Evolutionary conservation across 2,888 invertebrate genomes (phyloP), one percentile per base, ranked within the genome.

Genomic region (Nymphalis urticae): DNA sequence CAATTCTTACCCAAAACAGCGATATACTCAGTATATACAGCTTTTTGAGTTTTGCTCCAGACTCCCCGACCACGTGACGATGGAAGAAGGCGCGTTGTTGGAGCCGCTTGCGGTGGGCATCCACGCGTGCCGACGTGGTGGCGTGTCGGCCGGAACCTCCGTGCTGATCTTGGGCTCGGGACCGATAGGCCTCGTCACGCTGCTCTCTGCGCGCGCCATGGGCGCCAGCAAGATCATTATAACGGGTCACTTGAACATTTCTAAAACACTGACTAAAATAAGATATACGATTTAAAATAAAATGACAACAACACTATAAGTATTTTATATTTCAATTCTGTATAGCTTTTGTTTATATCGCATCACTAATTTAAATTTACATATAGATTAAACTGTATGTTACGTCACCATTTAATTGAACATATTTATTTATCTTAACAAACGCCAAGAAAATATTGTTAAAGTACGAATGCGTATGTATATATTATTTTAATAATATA

Each of bases 41-140:
- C 32, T 9, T 36, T 9, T 13, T 13, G 42, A 4, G 13, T 13
- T 10, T 13, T 48, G 50, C 3, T 58, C 0, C 79, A 98, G 97
- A 84, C 88, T 99, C 42, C 99, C 99, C 0, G 96, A 97, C 79
- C 95, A 98, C 87, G 96, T 99, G 58, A 94, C 94, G 0, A 95
- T 97, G 90, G 98, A 98, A 82, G 99, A 99, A 86, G 99, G 98
- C 1, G 98, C 99, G 0, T 84, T 99, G 0, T 88, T 98, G 75
- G 99, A 99, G 85, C 99, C 99, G 0, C 89, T 99, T 16, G 95
- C 98, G 0, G 98, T 99, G 36, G 99, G 96, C 9, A 97, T 99
- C 0, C 98, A 98, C 89, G 98, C 98, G 65, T 98, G 98, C 79
- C 94, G 96, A 65, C 95, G 98, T 74, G 98, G 96, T 10, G 94